Percentiles rank a stretch among this genome's conserved stretches.
phyloP scores from a whole-genome alignment of 2,113 vertebrate species.

The Sinocyclocheilus anophthalmus region DNA sequence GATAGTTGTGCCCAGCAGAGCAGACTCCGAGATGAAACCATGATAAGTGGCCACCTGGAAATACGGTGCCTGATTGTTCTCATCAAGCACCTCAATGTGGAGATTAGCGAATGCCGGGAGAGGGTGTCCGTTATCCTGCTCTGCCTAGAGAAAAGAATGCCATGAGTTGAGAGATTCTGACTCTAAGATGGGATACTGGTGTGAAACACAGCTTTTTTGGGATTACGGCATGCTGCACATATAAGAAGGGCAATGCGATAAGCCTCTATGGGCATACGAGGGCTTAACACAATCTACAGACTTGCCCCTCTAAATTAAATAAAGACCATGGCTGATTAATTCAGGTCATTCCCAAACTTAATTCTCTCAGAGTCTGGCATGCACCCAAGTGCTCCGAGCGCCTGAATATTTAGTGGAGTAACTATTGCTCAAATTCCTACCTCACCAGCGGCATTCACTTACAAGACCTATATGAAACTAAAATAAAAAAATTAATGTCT shows the following conservation, averaged over 20 bases:
- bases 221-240: not conserved
- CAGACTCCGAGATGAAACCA: conserved; percentile 90
- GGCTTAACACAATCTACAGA: conserved; percentile 13
- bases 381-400: not conserved
- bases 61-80: conserved; percentile 95
- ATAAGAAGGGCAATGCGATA: not conserved
- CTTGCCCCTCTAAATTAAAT: conserved; percentile 22
- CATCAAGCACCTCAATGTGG: conserved; percentile 93
- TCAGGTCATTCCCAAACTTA: conserved; percentile 33
- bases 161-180: conserved; percentile 21
- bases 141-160: conserved; percentile 78
- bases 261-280: not conserved
- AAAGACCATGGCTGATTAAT: conserved; percentile 37
- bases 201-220: not conserved
- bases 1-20: conserved; percentile 89
- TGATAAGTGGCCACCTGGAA: conserved; percentile 86
- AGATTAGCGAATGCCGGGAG: conserved; percentile 93
- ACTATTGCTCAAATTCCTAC: not conserved
- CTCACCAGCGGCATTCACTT: not conserved
- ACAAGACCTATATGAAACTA: not conserved
- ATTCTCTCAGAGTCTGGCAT: not conserved
- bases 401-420: not conserved
- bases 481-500: not conserved
- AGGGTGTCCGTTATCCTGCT: conserved; percentile 96
- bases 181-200: not conserved